Evolutionary conservation across 2,797 vertebrate species (phyloP).

Genomic region (Coregonus sp.): DNA sequence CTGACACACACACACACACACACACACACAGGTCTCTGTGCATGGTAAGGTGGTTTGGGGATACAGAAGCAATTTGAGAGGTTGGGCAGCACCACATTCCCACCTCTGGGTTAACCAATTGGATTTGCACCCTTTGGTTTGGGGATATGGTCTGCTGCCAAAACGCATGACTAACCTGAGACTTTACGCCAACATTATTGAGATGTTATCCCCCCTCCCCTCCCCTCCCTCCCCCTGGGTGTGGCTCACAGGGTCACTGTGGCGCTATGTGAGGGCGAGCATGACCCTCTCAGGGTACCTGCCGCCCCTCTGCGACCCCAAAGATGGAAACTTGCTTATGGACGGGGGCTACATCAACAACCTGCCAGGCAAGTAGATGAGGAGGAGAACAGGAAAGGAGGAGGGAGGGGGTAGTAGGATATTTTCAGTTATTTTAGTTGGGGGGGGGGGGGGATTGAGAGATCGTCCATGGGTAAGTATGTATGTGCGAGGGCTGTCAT

Average conservation of each 20-base stretch:
- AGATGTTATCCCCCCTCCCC: conserved; percentile 7
- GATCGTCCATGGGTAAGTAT: not conserved
- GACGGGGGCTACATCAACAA: conserved; percentile 99
- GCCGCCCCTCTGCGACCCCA: conserved; percentile 96
- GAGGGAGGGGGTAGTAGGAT: not conserved
- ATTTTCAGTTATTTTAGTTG: not conserved
- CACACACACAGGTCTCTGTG: conserved; percentile 8
- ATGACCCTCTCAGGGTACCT: conserved; percentile 99
- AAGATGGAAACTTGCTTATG: conserved; percentile 98
- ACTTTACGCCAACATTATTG: conserved; percentile 5
- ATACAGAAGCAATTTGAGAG: not conserved
- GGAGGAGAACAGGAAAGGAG: no score
- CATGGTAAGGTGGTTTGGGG: not conserved
- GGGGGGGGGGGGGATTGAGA: not conserved
- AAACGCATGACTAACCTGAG: not conserved
- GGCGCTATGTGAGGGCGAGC: conserved; percentile 97
- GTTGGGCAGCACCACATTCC: not conserved
- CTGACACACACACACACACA: not conserved
- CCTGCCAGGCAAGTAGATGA: conserved; percentile 86
- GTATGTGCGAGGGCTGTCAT: not conserved
- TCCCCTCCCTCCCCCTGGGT: not conserved
- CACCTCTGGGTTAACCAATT: not conserved
- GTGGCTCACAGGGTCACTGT: conserved; percentile 86
- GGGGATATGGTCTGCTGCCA: not conserved
- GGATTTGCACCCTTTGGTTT: not conserved